These are phyloP conservation scores for Zoanthus sansibaricus DNA, from an alignment of 92 coral and sea anemone species.

Conservation along the genomic window DNA sequence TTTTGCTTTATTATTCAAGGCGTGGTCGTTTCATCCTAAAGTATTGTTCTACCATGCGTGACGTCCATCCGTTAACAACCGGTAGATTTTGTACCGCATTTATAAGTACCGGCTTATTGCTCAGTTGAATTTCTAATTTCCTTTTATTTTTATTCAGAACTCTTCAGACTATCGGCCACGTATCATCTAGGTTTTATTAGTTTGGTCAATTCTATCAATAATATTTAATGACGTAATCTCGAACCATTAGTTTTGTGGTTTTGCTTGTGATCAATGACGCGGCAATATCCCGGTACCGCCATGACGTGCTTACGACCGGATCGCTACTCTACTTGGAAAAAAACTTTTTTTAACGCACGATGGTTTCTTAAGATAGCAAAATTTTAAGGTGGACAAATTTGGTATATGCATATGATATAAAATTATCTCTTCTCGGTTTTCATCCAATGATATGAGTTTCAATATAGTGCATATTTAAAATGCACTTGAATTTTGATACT, in stretches of 20 bases:
- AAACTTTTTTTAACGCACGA: neutral
- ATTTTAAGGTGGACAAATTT: no score
- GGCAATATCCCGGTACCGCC: neutral
- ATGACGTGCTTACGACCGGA: neutral
- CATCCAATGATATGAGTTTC: no score
- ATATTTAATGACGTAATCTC: neutral
- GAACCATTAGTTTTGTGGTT: neutral
- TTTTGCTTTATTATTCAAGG: neutral
- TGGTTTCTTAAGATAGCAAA: neutral
- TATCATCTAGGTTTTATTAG: no score
- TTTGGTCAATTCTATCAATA: neutral
- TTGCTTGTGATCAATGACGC: neutral
- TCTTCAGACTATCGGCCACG: neutral
- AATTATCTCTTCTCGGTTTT: no score
- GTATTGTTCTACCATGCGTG: neutral
- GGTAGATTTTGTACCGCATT: neutral
- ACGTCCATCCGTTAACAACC: neutral
- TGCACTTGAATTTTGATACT: no score
- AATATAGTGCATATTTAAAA: no score
- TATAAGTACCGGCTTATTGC: neutral
- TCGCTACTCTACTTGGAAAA: no score
- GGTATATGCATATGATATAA: no score
- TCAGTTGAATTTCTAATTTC: neutral
- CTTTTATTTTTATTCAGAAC: neutral
- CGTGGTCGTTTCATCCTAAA: slow-evolving; percentile 3